Conservation (phyloP, 2,797 vertebrate species). For the Crenuchus spilurus region DNA sequence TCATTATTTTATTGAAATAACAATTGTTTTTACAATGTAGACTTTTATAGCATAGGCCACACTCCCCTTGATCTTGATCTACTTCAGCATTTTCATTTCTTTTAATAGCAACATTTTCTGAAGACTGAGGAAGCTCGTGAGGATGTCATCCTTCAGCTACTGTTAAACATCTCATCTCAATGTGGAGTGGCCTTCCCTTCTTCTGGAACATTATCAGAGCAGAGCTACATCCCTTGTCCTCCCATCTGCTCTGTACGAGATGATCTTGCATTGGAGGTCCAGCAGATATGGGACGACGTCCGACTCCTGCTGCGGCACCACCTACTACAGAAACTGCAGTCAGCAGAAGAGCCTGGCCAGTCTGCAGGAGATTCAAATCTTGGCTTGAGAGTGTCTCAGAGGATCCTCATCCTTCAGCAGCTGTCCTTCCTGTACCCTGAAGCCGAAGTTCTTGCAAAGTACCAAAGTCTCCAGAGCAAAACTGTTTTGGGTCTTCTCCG, state of each 20-base stretch:
- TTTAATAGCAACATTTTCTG: conserved; percentile 83
- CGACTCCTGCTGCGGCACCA: conserved; percentile 84
- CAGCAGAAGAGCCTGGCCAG: conserved; percentile 61
- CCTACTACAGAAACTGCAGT: conserved; percentile 81
- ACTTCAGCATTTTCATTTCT: too few species aligned
- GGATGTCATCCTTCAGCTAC: conserved; percentile 83
- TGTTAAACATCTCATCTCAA: conserved; percentile 85
- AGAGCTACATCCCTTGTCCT: conserved; percentile 47
- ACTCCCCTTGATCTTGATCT: too few species aligned
- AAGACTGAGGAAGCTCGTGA: conserved; percentile 84
- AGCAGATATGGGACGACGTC: conserved; percentile 87
- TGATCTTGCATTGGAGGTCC: conserved; percentile 79
- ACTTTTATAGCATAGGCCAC: too few species aligned
- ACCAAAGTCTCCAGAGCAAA: conserved; percentile 83
- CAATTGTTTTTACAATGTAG: too few species aligned
- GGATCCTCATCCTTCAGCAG: conserved; percentile 80
- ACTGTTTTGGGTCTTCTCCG: conserved; percentile 76
- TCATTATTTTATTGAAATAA: too few species aligned
- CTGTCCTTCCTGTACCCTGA: conserved; percentile 90
- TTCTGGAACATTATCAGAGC: conserved; percentile 70
- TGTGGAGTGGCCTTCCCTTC: conserved; percentile 84
- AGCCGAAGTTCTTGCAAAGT: conserved; percentile 84
- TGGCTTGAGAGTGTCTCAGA: conserved; percentile 69
- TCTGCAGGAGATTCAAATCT: conserved; percentile 17
- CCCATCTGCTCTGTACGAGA: conserved; percentile 83